Conservation (phyloP, 2,113 vertebrate genomes). For the Limanda limanda region DNA sequence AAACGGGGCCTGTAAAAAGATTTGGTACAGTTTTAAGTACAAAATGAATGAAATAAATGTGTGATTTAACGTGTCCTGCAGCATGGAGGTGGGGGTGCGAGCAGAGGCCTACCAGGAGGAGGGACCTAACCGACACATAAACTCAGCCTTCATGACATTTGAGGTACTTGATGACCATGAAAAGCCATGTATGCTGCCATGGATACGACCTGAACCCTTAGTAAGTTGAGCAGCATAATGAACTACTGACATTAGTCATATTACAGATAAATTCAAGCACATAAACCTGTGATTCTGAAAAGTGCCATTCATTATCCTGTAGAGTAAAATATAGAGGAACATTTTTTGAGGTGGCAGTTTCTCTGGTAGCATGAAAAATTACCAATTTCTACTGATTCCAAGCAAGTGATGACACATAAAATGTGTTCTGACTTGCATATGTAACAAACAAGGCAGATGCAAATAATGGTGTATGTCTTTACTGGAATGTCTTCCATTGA, state of each 20-base stretch:
- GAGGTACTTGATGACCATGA: conserved; percentile 85
- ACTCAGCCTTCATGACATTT: conserved; percentile 96
- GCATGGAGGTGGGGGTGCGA: conserved; percentile 95
- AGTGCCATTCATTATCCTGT: too few relatives aligned
- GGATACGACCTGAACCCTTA: conserved; percentile 86
- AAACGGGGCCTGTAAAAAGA: too few relatives aligned
- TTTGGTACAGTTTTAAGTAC: too few relatives aligned
- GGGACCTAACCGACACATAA: conserved; percentile 87
- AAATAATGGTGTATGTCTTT: not conserved
- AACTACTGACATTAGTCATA: too few relatives aligned
- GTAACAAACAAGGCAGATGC: not conserved
- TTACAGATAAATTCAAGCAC: not conserved
- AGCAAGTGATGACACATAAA: not conserved
- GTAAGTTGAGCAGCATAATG: conserved; percentile 71
- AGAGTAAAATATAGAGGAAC: too few relatives aligned
- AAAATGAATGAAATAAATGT: too few relatives aligned
- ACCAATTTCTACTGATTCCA: not conserved
- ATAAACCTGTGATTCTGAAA: not conserved
- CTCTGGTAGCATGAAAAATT: not conserved
- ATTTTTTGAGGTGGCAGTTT: not conserved
- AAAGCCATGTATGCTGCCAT: conserved; percentile 82
- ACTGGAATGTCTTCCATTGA: not conserved
- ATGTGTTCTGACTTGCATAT: not conserved
- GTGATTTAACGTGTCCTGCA: conserved; percentile 55
- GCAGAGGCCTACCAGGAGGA: conserved; percentile 89